Conservation (phyloP, 2,888 invertebrate genomes). For the Scaptomyza parva region DNA sequence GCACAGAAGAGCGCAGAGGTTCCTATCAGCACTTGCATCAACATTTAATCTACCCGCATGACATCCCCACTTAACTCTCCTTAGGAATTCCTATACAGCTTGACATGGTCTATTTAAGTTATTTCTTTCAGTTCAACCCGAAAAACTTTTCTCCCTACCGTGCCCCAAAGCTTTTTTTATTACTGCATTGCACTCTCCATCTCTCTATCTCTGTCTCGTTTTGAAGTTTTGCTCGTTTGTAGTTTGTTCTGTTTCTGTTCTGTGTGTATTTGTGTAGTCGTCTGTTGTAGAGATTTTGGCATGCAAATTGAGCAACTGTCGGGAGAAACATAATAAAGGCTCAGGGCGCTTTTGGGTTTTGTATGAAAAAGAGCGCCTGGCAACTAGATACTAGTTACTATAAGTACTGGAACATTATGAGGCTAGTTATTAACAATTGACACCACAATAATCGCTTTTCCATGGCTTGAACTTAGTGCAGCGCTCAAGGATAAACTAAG, state of each 20-base stretch:
- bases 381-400: background rate
- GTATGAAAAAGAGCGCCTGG: background rate
- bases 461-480: slow-evolving; percentile 66
- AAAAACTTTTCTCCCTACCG: slow-evolving; percentile 26
- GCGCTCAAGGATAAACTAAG: slow-evolving; percentile 28
- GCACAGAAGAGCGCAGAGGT: slow-evolving; percentile 30
- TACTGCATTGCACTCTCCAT: slow-evolving; percentile 24
- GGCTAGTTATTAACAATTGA: slow-evolving; percentile 15
- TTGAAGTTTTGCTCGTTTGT: slow-evolving; percentile 33
- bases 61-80: slow-evolving; percentile 15
- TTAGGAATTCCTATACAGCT: slow-evolving; percentile 26
- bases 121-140: slow-evolving; percentile 29
- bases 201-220: no score
- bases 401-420: slow-evolving; percentile 2
- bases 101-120: slow-evolving; percentile 50
- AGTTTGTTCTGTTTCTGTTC: slow-evolving; percentile 9
- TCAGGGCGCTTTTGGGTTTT: background rate
- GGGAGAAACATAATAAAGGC: background rate
- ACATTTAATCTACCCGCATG: slow-evolving; percentile 57
- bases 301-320: slow-evolving; percentile 29
- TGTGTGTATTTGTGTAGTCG: slow-evolving; percentile 18
- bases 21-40: slow-evolving; percentile 40
- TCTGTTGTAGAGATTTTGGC: slow-evolving; percentile 31
- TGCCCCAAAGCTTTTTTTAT: slow-evolving; percentile 1
- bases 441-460: slow-evolving; percentile 44